Conservation (phyloP, 2,113 vertebrate genomes). For the Chlorodrepanis virens region DNA sequence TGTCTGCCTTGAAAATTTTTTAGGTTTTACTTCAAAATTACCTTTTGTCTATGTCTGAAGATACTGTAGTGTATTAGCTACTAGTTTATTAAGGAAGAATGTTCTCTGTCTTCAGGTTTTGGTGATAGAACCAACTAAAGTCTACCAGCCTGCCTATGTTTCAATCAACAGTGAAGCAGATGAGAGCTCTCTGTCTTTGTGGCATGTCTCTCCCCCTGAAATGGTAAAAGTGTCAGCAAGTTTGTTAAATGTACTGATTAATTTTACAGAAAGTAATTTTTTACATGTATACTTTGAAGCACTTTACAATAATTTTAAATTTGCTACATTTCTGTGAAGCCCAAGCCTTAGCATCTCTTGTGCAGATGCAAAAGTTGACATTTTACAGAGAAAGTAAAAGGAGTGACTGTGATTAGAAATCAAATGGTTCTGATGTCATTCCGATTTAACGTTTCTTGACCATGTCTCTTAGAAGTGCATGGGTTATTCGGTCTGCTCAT, state of each 20-base stretch:
- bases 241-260: not conserved
- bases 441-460: not conserved
- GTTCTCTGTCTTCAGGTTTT: slow-evolving; percentile 79
- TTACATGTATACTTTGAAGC: not conserved
- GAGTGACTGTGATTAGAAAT: not conserved
- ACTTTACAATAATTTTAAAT: not conserved
- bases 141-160: slow-evolving; percentile 93
- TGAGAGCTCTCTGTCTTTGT: slow-evolving; percentile 89
- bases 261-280: not conserved
- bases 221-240: slow-evolving; percentile 72
- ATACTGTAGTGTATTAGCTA: not conserved
- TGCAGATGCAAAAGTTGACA: not conserved
- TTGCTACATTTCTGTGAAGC: not conserved
- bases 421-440: not conserved
- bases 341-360: not conserved
- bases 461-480: not conserved
- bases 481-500: not conserved
- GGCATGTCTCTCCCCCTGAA: slow-evolving; percentile 89
- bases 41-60: not conserved
- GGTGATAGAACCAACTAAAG: slow-evolving; percentile 89
- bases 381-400: not conserved
- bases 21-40: not conserved
- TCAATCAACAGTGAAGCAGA: slow-evolving; percentile 93
- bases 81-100: not conserved
- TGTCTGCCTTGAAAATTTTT: not conserved